Base-by-base conservation (phyloP, 2,797 vertebrate genomes). In the Danio albolineatus region DNA sequence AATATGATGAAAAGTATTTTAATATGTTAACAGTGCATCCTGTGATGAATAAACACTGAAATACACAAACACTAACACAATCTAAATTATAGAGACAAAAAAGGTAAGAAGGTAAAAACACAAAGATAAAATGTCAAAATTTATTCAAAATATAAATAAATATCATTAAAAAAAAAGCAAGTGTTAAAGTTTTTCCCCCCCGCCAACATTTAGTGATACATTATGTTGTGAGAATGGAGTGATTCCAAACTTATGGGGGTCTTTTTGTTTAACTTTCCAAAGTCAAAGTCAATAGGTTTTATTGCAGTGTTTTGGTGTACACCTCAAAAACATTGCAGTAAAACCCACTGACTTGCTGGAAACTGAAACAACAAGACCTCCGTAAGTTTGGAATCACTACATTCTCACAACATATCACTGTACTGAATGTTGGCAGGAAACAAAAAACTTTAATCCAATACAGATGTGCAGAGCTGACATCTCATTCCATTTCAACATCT, bases 401-500 rank as follows among this genome's bases (percentile, higher is more conserved):
- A 14, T 39, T 38, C 57, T 70, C 10, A 70, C n/a, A 43, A 21
- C n/a, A 62, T 53, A 72, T 62, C 48, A 46, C 19, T 19, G 1
- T 7, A 43, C 44, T 43, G 53, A 39, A 59, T 51, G 36, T 41
- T 64, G 59, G 21, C 57, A 79, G 38, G 19, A 70, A 71, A 17
- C 14, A 60, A 38, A 62, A 13, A 38, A 2, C 57, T 51, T 10
- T 39, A 72, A 44, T 72, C 14, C 48, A 79, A 64, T 10, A 13
- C 77, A 79, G 77, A 48, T 79, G 77, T 44, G 51, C 53, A 57
- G 17, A 71, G 49, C 13, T 53, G 38, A 16, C 8, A 43, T 77
- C 65, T 51, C 56, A 70, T 51, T 70, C 43, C 10, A 6, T 46
- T 66, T 66, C 59, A 54, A 71, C 36, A 79, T 61, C 43, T 8